These are phyloP conservation scores for Hoplostethus atlanticus DNA, from an alignment of 2,797 vertebrate species.

Conservation along the genomic window DNA sequence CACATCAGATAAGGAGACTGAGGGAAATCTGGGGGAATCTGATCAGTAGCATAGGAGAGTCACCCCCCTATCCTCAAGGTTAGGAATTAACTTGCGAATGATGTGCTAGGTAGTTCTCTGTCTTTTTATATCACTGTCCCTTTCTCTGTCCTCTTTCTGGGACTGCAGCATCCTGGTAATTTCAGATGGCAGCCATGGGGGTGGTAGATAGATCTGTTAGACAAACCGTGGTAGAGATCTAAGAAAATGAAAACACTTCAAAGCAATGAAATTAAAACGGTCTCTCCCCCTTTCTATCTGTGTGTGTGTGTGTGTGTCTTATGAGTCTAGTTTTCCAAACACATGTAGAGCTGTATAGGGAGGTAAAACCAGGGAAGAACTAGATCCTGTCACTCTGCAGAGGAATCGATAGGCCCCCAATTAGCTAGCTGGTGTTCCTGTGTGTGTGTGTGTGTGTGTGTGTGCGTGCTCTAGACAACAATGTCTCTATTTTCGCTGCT, in stretches of 20 bases:
- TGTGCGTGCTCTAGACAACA: not conserved
- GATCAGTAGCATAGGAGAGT: no score
- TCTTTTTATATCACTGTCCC: no score
- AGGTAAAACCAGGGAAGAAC: slow-evolving; percentile 6
- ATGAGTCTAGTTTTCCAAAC: not conserved
- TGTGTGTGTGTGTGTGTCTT: no score
- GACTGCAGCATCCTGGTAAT: slow-evolving; percentile 25
- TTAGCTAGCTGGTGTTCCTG: not conserved
- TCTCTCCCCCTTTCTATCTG: no score
- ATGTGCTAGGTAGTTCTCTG: not conserved
- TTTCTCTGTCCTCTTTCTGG: not conserved
- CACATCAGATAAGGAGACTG: no score
- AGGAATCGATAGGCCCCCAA: slow-evolving; percentile 33
- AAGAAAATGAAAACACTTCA: no score
- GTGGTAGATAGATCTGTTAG: no score
- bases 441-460: not conserved
- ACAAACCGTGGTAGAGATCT: no score
- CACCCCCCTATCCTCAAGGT: no score
- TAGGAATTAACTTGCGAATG: no score
- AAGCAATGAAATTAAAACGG: no score
- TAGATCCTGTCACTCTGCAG: slow-evolving; percentile 12
- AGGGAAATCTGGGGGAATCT: no score
- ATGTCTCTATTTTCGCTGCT: slow-evolving; percentile 11
- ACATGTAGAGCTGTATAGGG: slow-evolving; percentile 5
- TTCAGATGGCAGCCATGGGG: slow-evolving; percentile 15